These are phyloP conservation scores for Acronicta psi DNA, from an alignment of 2,888 invertebrate genomes.

Conservation along the genomic window DNA sequence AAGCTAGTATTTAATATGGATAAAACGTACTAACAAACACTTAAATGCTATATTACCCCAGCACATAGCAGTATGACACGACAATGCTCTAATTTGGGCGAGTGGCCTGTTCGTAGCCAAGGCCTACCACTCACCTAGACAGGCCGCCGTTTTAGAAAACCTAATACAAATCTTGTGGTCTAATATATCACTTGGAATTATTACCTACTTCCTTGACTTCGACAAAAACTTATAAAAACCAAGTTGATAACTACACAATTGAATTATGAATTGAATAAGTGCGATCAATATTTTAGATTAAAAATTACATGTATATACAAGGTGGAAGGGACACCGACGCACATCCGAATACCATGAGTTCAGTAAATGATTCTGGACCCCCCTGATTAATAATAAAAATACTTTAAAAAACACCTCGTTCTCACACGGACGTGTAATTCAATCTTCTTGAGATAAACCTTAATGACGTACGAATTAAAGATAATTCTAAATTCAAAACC, in stretches of 20 bases:
- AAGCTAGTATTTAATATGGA: no score
- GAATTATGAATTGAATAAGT: slow-evolving; percentile 6
- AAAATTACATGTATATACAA: no score
- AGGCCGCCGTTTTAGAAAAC: slow-evolving; percentile 52
- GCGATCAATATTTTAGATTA: slow-evolving; percentile 1
- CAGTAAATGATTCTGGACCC: no score
- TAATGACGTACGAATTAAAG: no score
- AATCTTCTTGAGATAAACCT: no score
- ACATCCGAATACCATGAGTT: no score
- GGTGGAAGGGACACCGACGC: no score
- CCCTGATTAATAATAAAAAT: no score
- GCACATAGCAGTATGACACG: slow-evolving; percentile 33
- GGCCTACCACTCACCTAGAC: slow-evolving; percentile 67
- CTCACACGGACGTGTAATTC: no score
- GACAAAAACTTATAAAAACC: background rate
- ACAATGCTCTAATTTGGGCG: slow-evolving; percentile 57
- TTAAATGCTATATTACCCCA: slow-evolving; percentile 11
- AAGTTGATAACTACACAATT: slow-evolving; percentile 4
- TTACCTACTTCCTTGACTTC: slow-evolving; percentile 32
- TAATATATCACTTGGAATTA: slow-evolving; percentile 13
- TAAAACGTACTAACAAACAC: slow-evolving; percentile 11
- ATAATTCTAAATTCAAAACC: background rate
- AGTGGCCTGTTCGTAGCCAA: slow-evolving; percentile 43
- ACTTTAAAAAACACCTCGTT: background rate
- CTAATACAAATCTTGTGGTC: slow-evolving; percentile 17